Evolutionary conservation across 2,888 invertebrate species (phyloP).

Genomic region (Hoplodrina blanda): DNA sequence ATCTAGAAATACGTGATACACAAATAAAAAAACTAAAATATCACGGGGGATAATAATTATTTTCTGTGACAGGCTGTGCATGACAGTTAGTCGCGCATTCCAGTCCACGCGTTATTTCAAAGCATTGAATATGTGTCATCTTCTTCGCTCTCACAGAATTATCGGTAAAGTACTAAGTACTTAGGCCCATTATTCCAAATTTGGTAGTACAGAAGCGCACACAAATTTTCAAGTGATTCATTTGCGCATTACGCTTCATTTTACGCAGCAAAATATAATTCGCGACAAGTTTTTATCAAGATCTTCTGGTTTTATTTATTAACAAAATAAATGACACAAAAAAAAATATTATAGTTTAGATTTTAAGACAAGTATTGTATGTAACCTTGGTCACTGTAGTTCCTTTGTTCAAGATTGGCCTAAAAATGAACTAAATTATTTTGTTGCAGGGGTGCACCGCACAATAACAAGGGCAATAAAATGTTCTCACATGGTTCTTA

Average conservation of each 20-base stretch:
- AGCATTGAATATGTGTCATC: conserved; percentile 35
- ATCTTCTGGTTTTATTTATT: neutral
- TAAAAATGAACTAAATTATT: conserved; percentile 10
- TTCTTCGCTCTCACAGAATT: conserved; percentile 24
- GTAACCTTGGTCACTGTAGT: conserved; percentile 11
- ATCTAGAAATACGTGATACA: conserved; percentile 82
- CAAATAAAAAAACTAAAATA: conserved; percentile 89
- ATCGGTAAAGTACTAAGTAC: neutral
- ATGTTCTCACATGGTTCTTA: conserved; percentile 5
- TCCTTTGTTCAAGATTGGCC: conserved; percentile 15
- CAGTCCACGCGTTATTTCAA: conserved; percentile 22
- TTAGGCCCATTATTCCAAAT: conserved; percentile 40
- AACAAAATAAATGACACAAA: neutral
- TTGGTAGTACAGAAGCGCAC: conserved; percentile 33
- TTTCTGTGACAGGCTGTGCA: conserved; percentile 71
- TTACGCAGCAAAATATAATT: conserved; percentile 59
- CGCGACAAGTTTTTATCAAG: neutral
- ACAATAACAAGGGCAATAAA: conserved; percentile 22
- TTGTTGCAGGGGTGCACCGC: neutral
- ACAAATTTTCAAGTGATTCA: conserved; percentile 64
- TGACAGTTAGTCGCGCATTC: conserved; percentile 59
- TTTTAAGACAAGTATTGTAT: neutral
- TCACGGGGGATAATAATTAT: conserved; percentile 80
- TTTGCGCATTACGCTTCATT: conserved; percentile 81
- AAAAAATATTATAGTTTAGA: neutral